Evolutionary conservation across 1,140 invertebrate genomes (phyloP).

Genomic region (Kradibia gibbosae): DNA sequence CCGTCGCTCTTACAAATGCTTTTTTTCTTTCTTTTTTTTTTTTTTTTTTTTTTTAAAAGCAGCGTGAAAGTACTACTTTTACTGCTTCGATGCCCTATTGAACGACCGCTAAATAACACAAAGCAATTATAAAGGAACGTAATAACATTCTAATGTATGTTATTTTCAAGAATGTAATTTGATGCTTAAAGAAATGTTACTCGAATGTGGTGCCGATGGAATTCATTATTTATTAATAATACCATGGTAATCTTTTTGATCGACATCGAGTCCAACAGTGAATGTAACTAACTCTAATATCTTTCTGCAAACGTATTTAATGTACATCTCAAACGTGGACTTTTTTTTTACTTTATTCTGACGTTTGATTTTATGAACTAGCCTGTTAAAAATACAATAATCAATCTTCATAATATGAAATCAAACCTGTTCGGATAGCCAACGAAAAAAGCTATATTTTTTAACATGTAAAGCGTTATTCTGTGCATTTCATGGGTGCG

Average conservation of each 20-base stretch:
- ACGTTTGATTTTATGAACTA: not conserved
- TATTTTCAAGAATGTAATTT: not conserved
- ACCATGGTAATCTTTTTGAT: no score
- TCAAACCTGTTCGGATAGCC: not conserved
- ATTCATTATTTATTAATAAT: no score
- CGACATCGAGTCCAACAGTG: no score
- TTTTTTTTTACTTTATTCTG: not conserved
- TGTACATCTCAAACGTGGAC: no score
- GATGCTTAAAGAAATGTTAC: no score
- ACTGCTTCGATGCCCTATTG: not conserved
- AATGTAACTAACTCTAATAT: no score
- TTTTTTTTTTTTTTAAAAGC: no score
- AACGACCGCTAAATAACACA: not conserved
- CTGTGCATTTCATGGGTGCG: not conserved
- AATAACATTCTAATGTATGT: not conserved
- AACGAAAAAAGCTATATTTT: not conserved
- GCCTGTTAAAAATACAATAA: not conserved
- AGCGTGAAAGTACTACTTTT: not conserved
- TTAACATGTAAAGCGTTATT: not conserved
- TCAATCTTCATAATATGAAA: not conserved
- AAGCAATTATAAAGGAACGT: not conserved
- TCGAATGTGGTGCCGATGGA: no score
- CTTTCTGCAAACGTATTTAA: no score
- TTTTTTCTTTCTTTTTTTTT: no score
- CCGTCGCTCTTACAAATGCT: not conserved